Base-by-base conservation (phyloP, 2,113 vertebrate species). In the Tauraco erythrolophus region DNA sequence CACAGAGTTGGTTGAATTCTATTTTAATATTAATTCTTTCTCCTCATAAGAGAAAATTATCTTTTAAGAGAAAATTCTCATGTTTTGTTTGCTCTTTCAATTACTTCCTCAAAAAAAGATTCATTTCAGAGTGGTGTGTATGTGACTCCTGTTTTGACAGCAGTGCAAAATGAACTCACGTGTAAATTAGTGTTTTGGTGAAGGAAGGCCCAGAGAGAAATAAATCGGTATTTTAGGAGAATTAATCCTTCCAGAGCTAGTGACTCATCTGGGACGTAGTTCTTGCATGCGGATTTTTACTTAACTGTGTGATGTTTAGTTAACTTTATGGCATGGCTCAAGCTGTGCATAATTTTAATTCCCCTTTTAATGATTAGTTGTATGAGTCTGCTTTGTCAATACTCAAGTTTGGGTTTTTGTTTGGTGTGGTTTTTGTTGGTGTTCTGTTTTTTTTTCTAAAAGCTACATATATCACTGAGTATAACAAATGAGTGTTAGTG, bases 101-200 rank as follows among this genome's bases (percentile, higher is more conserved):
- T 84, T 84, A 82, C 11, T 92, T 87, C 21, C 35, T 90, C 10
- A 22, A 72, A 54, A 83, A 72, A 71, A 41, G 12, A n/a, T 51
- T 58, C 0, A 10, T 46, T 68, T 62, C 53, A n/a, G 35, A 69
- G 15, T n/a, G 28, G 56, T 19, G 19, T 19, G 1, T 56, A 1
- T 54, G 22, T n/a, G n/a, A 35, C 16, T 92, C 5, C 30, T 46
- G 28, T 60, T 84, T 79, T 18, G 28, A 70, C 35, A 90, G 82
- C 57, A 76, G 2, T 58, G 31, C 57, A 25, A 54, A 61, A 14
- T 51, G 37, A 45, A 64, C 21, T 53, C 41, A 9, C 17, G 25
- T 92, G 31, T 83, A 51, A 76, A 24, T 65, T 39, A 23, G 11
- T 72, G 9, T 43, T 62, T 50, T 74, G 56, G 19, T 58, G 68